Percentiles rank a stretch among this genome's conserved stretches.
Evolutionary conservation across 1,140 invertebrate species (phyloP).

Genomic region (Trichonephila clavata): DNA sequence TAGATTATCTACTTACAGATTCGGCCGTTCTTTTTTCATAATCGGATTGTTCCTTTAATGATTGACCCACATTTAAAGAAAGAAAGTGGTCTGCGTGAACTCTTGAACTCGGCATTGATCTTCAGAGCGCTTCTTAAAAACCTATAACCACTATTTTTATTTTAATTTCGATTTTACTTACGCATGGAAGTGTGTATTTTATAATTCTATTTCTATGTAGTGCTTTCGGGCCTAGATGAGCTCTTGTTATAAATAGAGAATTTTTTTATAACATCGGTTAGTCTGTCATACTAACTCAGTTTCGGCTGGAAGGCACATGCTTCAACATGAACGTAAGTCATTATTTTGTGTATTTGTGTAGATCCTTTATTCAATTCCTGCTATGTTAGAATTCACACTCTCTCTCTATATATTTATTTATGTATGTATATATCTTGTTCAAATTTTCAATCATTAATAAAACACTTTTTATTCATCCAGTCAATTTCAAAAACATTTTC

Average conservation of each 20-base stretch:
- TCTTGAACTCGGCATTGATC: conserved; percentile 37
- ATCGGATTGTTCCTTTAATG: conserved; percentile 22
- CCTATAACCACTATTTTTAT: background rate
- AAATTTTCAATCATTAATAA: too few relatives aligned
- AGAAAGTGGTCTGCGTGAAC: conserved; percentile 9
- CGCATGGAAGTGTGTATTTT: background rate
- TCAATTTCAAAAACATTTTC: too few relatives aligned
- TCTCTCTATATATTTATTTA: too few relatives aligned
- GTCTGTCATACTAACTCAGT: background rate
- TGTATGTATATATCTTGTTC: too few relatives aligned
- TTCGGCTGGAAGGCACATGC: background rate
- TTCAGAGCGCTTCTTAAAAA: background rate
- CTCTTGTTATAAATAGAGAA: conserved; percentile 19
- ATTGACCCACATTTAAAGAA: conserved; percentile 28
- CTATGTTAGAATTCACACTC: too few relatives aligned
- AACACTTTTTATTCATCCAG: too few relatives aligned
- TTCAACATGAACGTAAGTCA: background rate
- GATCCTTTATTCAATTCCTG: too few relatives aligned
- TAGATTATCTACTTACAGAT: background rate
- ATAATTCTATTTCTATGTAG: background rate
- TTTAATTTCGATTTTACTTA: conserved; percentile 13
- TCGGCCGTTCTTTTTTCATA: background rate
- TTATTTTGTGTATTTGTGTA: background rate
- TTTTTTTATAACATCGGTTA: background rate
- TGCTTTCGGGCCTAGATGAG: background rate